Percentiles rank a stretch among this genome's conserved stretches.
phyloP scores from a whole-genome alignment of 35 echinoderm and acorn worm species.

The Antedon bifida region DNA sequence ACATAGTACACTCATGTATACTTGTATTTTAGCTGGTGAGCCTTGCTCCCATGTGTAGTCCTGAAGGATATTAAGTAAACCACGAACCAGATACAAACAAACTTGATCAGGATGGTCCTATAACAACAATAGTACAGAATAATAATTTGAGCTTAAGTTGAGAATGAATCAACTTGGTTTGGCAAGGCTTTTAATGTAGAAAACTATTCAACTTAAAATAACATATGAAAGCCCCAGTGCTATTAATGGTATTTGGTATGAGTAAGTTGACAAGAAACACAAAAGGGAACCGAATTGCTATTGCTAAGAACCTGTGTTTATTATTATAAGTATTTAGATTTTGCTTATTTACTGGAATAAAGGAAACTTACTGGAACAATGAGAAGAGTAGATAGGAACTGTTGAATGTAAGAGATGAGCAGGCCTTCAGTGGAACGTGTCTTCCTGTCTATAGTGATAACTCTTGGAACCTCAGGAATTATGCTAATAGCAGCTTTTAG shows the following conservation, averaged over 20 bases:
- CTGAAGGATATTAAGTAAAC: constrained; percentile 74
- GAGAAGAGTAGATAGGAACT: constrained; percentile 70
- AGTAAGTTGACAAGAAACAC: too few species aligned
- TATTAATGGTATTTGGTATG: too few species aligned
- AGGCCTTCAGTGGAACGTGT: constrained; percentile 65
- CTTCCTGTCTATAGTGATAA: constrained; percentile 70
- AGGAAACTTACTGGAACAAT: constrained; percentile 57
- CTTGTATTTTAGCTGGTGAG: constrained; percentile 44
- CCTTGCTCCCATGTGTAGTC: constrained; percentile 82
- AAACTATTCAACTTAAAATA: too few species aligned
- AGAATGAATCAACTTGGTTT: too few species aligned
- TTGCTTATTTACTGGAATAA: not conserved
- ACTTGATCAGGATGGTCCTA: constrained; percentile 93
- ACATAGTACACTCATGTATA: constrained; percentile 65
- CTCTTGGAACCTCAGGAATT: constrained; percentile 61
- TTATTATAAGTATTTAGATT: too few species aligned
- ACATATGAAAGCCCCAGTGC: too few species aligned
- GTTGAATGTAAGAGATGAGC: constrained; percentile 51
- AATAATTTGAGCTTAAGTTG: too few species aligned
- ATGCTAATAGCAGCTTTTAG: constrained; percentile 91
- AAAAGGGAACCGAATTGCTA: too few species aligned
- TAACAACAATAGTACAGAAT: not conserved
- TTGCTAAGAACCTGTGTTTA: too few species aligned
- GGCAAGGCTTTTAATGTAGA: too few species aligned
- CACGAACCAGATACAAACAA: constrained; percentile 57